Evolutionary conservation across 2,888 invertebrate species (phyloP).

Genomic region (Drosophila ezoana): DNA sequence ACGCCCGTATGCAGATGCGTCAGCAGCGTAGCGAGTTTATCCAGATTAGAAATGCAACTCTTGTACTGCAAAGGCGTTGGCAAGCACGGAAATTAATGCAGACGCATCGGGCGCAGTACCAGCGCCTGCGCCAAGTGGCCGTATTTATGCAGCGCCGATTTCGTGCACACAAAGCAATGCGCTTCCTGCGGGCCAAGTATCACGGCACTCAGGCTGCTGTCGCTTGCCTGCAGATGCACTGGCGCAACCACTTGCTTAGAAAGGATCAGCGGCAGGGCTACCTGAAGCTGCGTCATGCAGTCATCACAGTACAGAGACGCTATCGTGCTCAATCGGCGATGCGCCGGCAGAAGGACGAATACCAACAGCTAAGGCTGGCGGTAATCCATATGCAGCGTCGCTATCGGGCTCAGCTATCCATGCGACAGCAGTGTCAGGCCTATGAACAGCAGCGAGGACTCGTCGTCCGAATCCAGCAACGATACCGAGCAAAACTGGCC

Average conservation of each 20-base stretch:
- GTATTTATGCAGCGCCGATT: conserved; percentile 76
- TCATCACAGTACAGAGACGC: conserved; percentile 39
- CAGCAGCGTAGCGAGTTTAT: conserved; percentile 60
- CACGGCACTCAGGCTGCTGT: conserved; percentile 73
- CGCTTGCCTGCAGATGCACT: conserved; percentile 83
- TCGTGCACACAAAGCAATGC: conserved; percentile 76
- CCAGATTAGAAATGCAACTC: conserved; percentile 47
- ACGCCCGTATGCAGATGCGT: conserved; percentile 75
- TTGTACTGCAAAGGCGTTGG: conserved; percentile 82
- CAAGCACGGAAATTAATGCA: conserved; percentile 74
- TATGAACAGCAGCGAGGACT: conserved; percentile 62
- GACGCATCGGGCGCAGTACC: conserved; percentile 51
- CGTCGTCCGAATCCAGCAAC: conserved; percentile 75
- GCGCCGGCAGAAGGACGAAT: conserved; percentile 68
- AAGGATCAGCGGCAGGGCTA: conserved; percentile 47
- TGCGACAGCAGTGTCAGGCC: conserved; percentile 53
- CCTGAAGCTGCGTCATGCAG: conserved; percentile 31
- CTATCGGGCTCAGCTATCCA: conserved; percentile 57
- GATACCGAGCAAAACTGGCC: conserved; percentile 76
- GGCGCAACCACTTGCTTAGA: conserved; percentile 72
- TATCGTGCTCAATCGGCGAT: conserved; percentile 70
- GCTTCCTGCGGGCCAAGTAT: conserved; percentile 78
- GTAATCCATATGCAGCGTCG: conserved; percentile 69
- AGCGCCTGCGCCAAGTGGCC: conserved; percentile 77
- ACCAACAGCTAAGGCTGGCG: conserved; percentile 70